Evolutionary conservation across 1,140 invertebrate genomes (phyloP).

Genomic region (Zophobas atratus): DNA sequence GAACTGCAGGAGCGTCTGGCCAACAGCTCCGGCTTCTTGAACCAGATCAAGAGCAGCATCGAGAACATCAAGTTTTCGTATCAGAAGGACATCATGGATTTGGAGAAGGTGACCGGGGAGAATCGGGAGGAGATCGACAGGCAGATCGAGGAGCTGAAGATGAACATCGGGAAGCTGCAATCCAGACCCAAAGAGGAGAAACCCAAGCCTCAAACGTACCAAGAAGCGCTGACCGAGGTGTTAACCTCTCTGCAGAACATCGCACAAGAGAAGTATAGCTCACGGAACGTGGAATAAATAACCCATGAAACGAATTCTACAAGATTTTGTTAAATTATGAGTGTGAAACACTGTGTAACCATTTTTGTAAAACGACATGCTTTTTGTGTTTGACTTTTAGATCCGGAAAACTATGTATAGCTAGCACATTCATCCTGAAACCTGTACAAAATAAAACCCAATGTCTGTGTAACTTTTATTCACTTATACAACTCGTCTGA

Average conservation of each 20-base stretch:
- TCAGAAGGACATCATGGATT: conserved; percentile 55
- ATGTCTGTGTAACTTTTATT: too few relatives aligned
- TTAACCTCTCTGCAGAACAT: conserved; percentile 55
- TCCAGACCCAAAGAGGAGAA: conserved; percentile 36
- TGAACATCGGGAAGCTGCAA: conserved; percentile 61
- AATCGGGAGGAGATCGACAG: conserved; percentile 60
- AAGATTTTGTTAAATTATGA: too few relatives aligned
- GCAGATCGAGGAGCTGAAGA: conserved; percentile 60
- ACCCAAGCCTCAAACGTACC: conserved; percentile 53
- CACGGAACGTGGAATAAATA: conserved; percentile 16
- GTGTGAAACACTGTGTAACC: too few relatives aligned
- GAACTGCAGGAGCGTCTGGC: conserved; percentile 58
- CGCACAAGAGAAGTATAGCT: conserved; percentile 56
- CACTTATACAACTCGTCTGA: too few relatives aligned
- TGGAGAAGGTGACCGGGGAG: conserved; percentile 52
- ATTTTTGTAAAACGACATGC: too few relatives aligned
- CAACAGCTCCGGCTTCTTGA: conserved; percentile 59
- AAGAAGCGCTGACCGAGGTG: conserved; percentile 57
- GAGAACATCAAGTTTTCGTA: conserved; percentile 63
- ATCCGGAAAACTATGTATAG: too few relatives aligned
- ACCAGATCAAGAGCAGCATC: conserved; percentile 62
- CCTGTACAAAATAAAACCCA: too few relatives aligned
- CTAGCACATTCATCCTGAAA: too few relatives aligned
- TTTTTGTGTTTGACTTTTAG: too few relatives aligned
- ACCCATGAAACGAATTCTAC: not conserved